Evolutionary conservation across 2,888 invertebrate species (phyloP).

Genomic region (Thymelicus sylvestris): DNA sequence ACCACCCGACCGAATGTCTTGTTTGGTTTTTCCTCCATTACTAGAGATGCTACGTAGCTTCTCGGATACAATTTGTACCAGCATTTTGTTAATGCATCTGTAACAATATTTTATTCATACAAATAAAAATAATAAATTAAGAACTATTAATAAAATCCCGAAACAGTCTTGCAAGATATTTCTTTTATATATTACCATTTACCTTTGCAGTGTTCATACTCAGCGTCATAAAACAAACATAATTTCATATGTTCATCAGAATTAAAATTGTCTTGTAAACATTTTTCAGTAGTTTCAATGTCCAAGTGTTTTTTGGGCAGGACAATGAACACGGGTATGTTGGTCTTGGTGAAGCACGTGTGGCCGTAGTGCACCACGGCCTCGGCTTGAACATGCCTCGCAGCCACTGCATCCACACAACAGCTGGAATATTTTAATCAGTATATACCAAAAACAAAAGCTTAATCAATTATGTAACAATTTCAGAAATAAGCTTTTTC

Average conservation of each 20-base stretch:
- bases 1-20: conserved; percentile 66
- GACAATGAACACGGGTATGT: conserved; percentile 91
- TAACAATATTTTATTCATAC: conserved; percentile 42
- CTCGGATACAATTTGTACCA: conserved; percentile 65
- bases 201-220: conserved; percentile 87
- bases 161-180: background rate
- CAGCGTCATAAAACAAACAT: conserved; percentile 88
- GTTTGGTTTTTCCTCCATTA: conserved; percentile 56
- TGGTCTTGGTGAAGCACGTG: conserved; percentile 91
- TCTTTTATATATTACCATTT: conserved; percentile 38
- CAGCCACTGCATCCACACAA: conserved; percentile 95
- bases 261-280: conserved; percentile 54
- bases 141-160: background rate
- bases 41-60: conserved; percentile 64
- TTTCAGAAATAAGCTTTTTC: no score
- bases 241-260: conserved; percentile 62
- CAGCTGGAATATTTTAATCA: conserved; percentile 85
- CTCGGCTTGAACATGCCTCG: conserved; percentile 94
- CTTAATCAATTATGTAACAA: no score
- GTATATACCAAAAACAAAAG: no score
- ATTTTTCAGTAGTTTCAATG: conserved; percentile 56
- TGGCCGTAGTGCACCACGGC: conserved; percentile 96
- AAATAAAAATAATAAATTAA: background rate
- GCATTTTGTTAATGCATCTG: conserved; percentile 60
- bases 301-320: conserved; percentile 87